phyloP scores from a whole-genome alignment of 2,888 invertebrate genomes.

The Meteorus cinctellus region DNA sequence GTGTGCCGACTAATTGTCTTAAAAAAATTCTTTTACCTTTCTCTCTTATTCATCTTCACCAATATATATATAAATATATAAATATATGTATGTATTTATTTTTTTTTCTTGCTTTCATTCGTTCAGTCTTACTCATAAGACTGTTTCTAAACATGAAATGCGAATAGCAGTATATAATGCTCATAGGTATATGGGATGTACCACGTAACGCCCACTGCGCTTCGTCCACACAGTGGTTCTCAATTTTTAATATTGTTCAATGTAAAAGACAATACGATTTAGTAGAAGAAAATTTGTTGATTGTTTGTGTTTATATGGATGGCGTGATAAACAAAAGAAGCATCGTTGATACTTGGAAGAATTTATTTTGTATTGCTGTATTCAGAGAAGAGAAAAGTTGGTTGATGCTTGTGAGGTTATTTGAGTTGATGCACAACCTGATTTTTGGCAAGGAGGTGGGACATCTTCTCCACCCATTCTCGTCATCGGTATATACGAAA shows the following conservation, averaged over 20 bases:
- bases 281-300: not conserved
- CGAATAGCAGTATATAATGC: conserved; percentile 58
- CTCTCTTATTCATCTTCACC: not conserved
- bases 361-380: conserved; percentile 51
- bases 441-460: conserved; percentile 67
- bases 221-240: conserved; percentile 65
- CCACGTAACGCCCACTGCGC: conserved; percentile 68
- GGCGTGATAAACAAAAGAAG: conserved; percentile 39
- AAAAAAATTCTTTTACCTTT: conserved; percentile 25
- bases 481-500: conserved; percentile 63
- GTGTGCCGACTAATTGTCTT: conserved; percentile 38
- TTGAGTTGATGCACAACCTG: conserved; percentile 61
- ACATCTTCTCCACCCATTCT: conserved; percentile 58
- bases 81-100: conserved; percentile 7
- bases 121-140: conserved; percentile 53
- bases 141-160: conserved; percentile 70
- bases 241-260: conserved; percentile 52
- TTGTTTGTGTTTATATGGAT: conserved; percentile 10
- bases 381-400: conserved; percentile 47
- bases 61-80: not conserved
- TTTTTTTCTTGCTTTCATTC: conserved; percentile 22
- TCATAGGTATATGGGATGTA: conserved; percentile 68
- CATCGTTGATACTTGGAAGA: conserved; percentile 55
- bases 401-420: not conserved
- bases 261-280: not conserved